A percentile compares a stretch with the other conserved stretches of the same genome.
Conservation (phyloP, 64 coral and sea anemone genomes). For the Porites lutea region DNA sequence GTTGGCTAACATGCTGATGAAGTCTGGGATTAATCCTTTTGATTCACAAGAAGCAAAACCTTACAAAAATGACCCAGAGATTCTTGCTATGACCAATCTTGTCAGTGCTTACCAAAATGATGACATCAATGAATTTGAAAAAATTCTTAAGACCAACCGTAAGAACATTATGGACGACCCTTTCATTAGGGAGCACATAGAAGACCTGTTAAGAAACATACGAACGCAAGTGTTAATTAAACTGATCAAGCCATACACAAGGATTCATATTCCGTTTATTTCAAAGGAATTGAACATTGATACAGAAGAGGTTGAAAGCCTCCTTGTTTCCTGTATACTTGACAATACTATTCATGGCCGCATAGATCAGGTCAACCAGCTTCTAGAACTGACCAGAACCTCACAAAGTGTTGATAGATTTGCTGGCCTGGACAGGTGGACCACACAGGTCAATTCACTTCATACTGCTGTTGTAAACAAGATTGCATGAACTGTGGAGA, state of each 20-base stretch:
- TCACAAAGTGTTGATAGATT: constrained; percentile 94
- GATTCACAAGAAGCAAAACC: constrained; percentile 99
- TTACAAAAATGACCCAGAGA: constrained; percentile 98
- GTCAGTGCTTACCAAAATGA: constrained; percentile 99
- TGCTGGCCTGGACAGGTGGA: constrained; percentile 92
- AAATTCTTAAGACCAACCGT: constrained; percentile 98
- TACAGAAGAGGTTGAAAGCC: constrained; percentile 98
- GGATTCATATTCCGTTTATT: constrained; percentile 99
- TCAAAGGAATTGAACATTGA: constrained; percentile 98
- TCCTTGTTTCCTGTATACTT: constrained; percentile 94
- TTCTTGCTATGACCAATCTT: constrained; percentile 97
- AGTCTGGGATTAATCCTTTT: constrained; percentile 99
- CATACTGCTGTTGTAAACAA: constrained; percentile 97
- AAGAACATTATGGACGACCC: constrained; percentile 99
- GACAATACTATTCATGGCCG: constrained; percentile 99
- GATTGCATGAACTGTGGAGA: constrained; percentile 66
- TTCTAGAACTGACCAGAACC: constrained; percentile 92
- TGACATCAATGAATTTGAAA: constrained; percentile 99
- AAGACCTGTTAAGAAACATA: constrained; percentile 98
- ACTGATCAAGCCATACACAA: constrained; percentile 99
- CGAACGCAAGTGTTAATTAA: constrained; percentile 98
- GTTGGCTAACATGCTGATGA: constrained; percentile 99
- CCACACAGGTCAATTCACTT: constrained; percentile 90
- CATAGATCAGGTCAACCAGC: constrained; percentile 99
- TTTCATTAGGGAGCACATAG: constrained; percentile 98